Evolutionary conservation across 2,888 invertebrate species (phyloP).

Genomic region (Lepidonotus clava): DNA sequence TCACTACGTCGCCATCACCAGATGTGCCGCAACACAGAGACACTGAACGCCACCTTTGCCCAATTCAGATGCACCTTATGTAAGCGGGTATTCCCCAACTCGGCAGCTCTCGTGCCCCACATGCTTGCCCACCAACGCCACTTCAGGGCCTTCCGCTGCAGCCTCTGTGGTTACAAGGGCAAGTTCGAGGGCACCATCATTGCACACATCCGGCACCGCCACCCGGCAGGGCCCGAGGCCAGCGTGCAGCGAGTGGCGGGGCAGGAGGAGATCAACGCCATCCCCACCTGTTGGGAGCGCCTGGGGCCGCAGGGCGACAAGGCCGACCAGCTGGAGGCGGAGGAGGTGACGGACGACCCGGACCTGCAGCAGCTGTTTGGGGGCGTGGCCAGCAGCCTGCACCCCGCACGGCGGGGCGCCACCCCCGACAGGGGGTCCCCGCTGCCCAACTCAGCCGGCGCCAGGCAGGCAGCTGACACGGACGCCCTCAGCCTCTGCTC

Average conservation of each 20-base stretch:
- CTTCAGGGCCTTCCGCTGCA: conserved; percentile 20
- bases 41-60: not conserved
- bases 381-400: not conserved
- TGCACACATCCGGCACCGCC: conserved; percentile 35
- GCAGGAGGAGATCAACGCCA: not conserved
- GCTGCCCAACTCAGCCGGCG: too few relatives aligned
- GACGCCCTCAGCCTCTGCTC: conserved; percentile 13
- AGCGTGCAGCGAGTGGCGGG: not conserved
- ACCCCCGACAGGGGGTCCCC: not conserved
- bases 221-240: not conserved
- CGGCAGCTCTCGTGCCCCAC: not conserved
- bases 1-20: not conserved
- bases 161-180: conserved; percentile 20
- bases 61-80: conserved; percentile 12
- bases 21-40: not conserved
- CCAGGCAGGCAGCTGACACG: not conserved
- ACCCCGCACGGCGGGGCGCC: not conserved
- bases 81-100: conserved; percentile 25
- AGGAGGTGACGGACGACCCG: conserved; percentile 21
- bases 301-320: not conserved
- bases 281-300: conserved; percentile 8
- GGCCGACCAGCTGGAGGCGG: not conserved
- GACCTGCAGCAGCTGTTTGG: conserved; percentile 22
- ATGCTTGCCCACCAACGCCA: conserved; percentile 5
- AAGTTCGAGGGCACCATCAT: conserved; percentile 47